Conservation (phyloP, 2,797 vertebrate species). For the Lepilemur septentrionalis region DNA sequence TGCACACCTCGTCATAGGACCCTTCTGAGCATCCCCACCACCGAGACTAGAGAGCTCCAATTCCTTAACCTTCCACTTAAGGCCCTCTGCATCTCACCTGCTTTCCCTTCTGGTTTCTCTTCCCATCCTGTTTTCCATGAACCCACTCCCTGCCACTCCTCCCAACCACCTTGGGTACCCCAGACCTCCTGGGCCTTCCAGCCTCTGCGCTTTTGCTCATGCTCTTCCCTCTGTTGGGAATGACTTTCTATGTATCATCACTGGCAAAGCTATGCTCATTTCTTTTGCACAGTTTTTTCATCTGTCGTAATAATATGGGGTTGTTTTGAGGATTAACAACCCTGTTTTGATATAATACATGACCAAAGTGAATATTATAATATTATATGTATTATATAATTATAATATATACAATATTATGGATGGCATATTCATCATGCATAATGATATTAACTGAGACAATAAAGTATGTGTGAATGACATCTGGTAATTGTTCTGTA, state of each 20-base stretch:
- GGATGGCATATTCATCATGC: not conserved
- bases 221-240: not conserved
- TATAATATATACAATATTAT: not conserved
- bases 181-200: not conserved
- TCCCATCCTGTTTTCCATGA: not conserved
- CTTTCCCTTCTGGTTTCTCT: not conserved
- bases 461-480: not conserved
- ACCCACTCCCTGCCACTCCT: not conserved
- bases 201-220: not conserved
- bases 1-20: not conserved
- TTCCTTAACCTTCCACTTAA: not conserved
- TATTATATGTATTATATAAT: not conserved
- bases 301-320: not conserved
- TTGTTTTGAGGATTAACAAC: not conserved
- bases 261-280: not conserved
- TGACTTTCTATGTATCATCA: not conserved
- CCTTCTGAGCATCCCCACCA: not conserved
- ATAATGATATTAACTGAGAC: not conserved
- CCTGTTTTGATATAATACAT: not conserved
- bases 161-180: not conserved
- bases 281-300: not conserved
- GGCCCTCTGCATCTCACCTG: not conserved
- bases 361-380: not conserved
- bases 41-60: not conserved
- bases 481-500: not conserved